Evolutionary conservation across 2,888 invertebrate species (phyloP).

Genomic region (Euspilapteryx auroguttella): DNA sequence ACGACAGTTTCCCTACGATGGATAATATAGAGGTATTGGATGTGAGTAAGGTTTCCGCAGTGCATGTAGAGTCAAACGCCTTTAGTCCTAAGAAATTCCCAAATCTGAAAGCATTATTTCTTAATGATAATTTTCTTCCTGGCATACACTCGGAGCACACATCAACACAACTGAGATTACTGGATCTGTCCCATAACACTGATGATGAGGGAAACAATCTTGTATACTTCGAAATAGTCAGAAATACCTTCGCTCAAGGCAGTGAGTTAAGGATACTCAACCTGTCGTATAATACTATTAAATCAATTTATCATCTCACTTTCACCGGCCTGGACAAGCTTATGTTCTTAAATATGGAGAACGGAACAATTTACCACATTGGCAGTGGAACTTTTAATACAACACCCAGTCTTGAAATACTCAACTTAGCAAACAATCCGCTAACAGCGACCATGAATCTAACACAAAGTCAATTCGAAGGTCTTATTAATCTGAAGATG

Average conservation of each 20-base stretch:
- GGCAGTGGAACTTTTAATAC: slow-evolving; percentile 43
- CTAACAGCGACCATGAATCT: slow-evolving; percentile 38
- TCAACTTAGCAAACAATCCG: slow-evolving; percentile 59
- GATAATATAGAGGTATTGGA: slow-evolving; percentile 55
- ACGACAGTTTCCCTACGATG: slow-evolving; percentile 58
- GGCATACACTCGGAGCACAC: slow-evolving; percentile 52
- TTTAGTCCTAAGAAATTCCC: slow-evolving; percentile 48
- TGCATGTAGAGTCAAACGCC: slow-evolving; percentile 41
- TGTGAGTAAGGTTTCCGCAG: slow-evolving; percentile 50
- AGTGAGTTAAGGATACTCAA: slow-evolving; percentile 45
- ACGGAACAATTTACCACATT: slow-evolving; percentile 51
- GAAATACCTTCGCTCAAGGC: slow-evolving; percentile 48
- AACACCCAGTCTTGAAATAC: slow-evolving; percentile 34
- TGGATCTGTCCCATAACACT: slow-evolving; percentile 57
- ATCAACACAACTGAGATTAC: slow-evolving; percentile 36
- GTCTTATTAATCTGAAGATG: slow-evolving; percentile 44
- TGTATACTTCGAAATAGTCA: slow-evolving; percentile 50
- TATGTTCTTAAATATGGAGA: slow-evolving; percentile 48
- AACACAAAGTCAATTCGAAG: slow-evolving; percentile 37
- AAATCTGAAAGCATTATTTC: slow-evolving; percentile 44
- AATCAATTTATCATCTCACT: slow-evolving; percentile 44
- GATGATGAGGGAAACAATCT: slow-evolving; percentile 34
- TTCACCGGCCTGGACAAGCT: slow-evolving; percentile 53
- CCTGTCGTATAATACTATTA: slow-evolving; percentile 54
- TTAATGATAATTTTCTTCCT: slow-evolving; percentile 55